Conservation (phyloP, 2,888 invertebrate genomes). For the Trypoxylon attenuatum region DNA sequence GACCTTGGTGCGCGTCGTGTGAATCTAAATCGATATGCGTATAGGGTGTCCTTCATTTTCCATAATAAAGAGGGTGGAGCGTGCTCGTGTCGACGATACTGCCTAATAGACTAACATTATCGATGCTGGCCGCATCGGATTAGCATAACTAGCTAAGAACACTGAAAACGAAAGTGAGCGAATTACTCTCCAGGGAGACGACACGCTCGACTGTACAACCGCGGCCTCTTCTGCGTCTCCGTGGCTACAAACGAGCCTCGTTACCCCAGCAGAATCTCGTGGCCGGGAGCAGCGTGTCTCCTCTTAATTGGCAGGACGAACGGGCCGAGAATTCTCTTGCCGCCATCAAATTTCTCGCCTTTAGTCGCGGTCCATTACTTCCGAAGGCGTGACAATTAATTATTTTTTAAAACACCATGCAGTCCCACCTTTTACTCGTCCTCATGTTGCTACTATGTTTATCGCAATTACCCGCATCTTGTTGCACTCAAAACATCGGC, state of each 20-base stretch:
- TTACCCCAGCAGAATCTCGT: constrained; percentile 44
- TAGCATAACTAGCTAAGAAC: constrained; percentile 56
- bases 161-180: constrained; percentile 43
- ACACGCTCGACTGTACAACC: neutral
- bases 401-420: constrained; percentile 26
- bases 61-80: neutral
- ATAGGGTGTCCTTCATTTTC: constrained; percentile 9
- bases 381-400: constrained; percentile 40
- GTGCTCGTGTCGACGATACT: constrained; percentile 5
- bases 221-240: constrained; percentile 21
- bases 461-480: too few relatives aligned
- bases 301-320: constrained; percentile 63
- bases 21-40: neutral
- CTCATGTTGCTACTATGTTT: constrained; percentile 1
- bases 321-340: constrained; percentile 37
- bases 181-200: constrained; percentile 22
- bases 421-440: neutral
- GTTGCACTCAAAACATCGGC: too few relatives aligned
- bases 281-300: constrained; percentile 32
- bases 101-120: constrained; percentile 26
- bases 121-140: constrained; percentile 34
- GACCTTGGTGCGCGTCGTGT: neutral
- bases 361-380: constrained; percentile 40
- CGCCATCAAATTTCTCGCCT: constrained; percentile 56
- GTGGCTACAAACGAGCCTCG: constrained; percentile 51